Percentiles rank a stretch among this genome's conserved stretches.
Evolutionary conservation across 2,797 vertebrate species (phyloP).

Genomic region (Falco biarmicus): DNA sequence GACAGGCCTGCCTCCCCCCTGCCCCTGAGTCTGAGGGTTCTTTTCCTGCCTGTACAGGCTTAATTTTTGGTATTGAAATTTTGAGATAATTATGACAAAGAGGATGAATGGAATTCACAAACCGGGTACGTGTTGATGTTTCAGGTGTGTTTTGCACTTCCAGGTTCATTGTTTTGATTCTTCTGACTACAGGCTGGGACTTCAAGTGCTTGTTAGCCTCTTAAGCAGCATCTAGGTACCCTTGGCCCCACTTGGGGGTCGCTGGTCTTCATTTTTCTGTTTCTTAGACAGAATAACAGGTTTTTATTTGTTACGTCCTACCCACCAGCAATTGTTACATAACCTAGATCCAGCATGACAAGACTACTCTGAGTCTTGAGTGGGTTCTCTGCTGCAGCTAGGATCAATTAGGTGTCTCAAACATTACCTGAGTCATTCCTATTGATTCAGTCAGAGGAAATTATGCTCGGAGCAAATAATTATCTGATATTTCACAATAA

Average conservation of each 20-base stretch:
- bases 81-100: background rate
- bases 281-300: background rate
- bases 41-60: background rate
- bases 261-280: background rate
- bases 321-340: background rate
- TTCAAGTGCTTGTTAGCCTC: background rate
- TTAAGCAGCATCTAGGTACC: background rate
- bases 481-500: background rate
- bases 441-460: background rate
- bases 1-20: no score
- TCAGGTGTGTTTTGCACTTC: background rate
- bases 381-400: background rate
- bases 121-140: background rate
- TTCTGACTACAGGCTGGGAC: background rate
- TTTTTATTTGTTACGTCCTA: background rate
- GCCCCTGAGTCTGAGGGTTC: fast-evolving
- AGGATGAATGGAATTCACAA: background rate
- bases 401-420: background rate
- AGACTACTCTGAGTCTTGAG: background rate
- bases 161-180: background rate
- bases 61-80: background rate
- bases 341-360: background rate
- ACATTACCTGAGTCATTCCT: background rate
- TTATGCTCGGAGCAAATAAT: background rate
- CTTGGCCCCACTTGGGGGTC: background rate